A percentile compares a stretch with the other conserved stretches of the same genome.
phyloP scores from a whole-genome alignment of 2,797 vertebrate species.

The Spondyliosoma cantharus region DNA sequence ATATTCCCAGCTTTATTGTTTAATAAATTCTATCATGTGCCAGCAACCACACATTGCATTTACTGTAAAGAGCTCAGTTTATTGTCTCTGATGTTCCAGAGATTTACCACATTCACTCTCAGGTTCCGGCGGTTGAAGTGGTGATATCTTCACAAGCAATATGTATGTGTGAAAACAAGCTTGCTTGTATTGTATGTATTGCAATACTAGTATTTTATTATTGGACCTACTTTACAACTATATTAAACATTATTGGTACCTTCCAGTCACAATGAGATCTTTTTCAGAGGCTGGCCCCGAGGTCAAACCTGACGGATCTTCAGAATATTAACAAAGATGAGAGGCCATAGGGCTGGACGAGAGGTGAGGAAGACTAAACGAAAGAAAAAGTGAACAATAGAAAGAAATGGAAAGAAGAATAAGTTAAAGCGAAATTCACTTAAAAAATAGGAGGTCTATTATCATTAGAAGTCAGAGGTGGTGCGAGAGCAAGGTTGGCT shows the following conservation, averaged over 20 bases:
- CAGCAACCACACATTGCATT: conserved; percentile 30
- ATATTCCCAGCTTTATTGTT: conserved; percentile 43
- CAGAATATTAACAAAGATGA: conserved; percentile 70
- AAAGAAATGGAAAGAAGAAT: conserved; percentile 12
- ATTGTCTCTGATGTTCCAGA: conserved; percentile 31
- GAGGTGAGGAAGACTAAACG: conserved; percentile 46
- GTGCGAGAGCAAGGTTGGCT: not conserved
- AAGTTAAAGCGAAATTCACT: not conserved
- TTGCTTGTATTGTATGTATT: not conserved
- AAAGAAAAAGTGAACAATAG: conserved; percentile 27
- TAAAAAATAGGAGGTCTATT: not conserved
- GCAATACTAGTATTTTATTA: conserved; percentile 36
- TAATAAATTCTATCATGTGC: conserved; percentile 48
- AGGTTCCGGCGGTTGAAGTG: not conserved
- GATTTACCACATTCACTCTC: conserved; percentile 33
- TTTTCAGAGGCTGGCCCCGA: conserved; percentile 57
- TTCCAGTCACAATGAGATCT: conserved; percentile 72
- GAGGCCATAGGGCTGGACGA: conserved; percentile 23
- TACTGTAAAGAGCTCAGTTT: conserved; percentile 43
- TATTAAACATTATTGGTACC: conserved; percentile 60
- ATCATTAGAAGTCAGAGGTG: conserved; percentile 14
- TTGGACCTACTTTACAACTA: conserved; percentile 50
- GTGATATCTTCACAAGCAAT: conserved; percentile 1
- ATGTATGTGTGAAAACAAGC: not conserved
- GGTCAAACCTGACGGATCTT: conserved; percentile 62